A percentile compares a stretch with the other conserved stretches of the same genome.
phyloP scores from a whole-genome alignment of 2,113 vertebrate genomes.

The Thalassoma bifasciatum region DNA sequence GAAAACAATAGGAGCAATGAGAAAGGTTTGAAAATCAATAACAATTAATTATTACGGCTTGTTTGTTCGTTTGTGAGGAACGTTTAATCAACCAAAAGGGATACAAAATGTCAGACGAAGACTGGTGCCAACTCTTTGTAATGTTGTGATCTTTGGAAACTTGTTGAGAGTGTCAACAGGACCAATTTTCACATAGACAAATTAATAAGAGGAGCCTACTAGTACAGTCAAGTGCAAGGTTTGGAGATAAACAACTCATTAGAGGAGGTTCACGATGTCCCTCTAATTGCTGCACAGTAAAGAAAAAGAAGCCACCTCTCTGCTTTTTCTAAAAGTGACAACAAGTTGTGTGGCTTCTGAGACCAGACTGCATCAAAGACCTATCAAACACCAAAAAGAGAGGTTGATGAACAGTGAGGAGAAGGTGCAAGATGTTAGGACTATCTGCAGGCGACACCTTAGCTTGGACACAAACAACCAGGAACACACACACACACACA shows the following conservation, averaged over 20 bases:
- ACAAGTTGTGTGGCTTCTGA: slow-evolving; percentile 25
- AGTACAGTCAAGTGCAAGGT: slow-evolving; percentile 44
- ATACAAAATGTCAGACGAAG: background rate
- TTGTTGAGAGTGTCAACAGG: slow-evolving; percentile 32
- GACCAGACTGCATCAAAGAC: slow-evolving; percentile 51
- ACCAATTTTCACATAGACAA: slow-evolving; percentile 41
- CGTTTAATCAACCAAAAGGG: slow-evolving; percentile 9
- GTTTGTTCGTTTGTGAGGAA: background rate
- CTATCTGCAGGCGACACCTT: slow-evolving; percentile 69
- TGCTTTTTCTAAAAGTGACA: background rate
- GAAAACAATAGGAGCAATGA: slow-evolving; percentile 3
- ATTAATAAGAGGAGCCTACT: slow-evolving; percentile 52
- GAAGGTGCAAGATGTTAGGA: slow-evolving; percentile 65
- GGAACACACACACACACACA: slow-evolving; percentile 43
- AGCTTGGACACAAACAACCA: slow-evolving; percentile 25
- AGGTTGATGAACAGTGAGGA: slow-evolving; percentile 55
- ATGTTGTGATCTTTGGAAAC: slow-evolving; percentile 31
- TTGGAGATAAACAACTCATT: slow-evolving; percentile 66
- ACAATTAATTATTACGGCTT: background rate
- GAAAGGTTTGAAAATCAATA: slow-evolving; percentile 6
- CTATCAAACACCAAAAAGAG: slow-evolving; percentile 29
- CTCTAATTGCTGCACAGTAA: slow-evolving; percentile 55
- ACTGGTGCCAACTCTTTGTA: background rate
- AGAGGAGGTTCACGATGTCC: slow-evolving; percentile 47
- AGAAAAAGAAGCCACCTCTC: slow-evolving; percentile 35